Percentiles rank a stretch among this genome's conserved stretches.
Evolutionary conservation across 2,888 invertebrate species (phyloP).

Genomic region (Saturnia japonica): DNA sequence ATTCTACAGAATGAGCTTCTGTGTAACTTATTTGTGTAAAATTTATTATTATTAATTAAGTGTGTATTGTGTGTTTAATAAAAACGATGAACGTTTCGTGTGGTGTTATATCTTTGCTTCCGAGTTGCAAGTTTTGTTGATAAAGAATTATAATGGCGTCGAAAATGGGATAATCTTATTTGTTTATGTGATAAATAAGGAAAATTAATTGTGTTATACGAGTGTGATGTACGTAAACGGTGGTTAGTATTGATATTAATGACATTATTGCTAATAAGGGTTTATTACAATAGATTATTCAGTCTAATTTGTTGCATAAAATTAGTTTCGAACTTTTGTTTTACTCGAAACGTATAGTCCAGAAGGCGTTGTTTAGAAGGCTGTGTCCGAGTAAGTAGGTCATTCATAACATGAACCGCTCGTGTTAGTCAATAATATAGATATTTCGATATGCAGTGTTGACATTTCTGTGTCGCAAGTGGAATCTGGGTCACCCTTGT

Average conservation of each 20-base stretch:
- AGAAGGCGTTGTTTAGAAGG: not conserved
- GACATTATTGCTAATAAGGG: not conserved
- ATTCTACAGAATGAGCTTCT: conserved; percentile 58
- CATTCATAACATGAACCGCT: conserved; percentile 30
- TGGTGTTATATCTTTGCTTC: conserved; percentile 52
- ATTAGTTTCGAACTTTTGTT: not conserved
- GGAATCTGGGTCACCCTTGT: conserved; percentile 62
- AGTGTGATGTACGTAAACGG: conserved; percentile 50
- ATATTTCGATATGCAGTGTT: conserved; percentile 59
- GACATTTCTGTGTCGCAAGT: conserved; percentile 74
- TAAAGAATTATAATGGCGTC: conserved; percentile 58
- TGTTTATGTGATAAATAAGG: conserved; percentile 58
- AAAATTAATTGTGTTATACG: conserved; percentile 39
- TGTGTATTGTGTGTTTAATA: conserved; percentile 35
- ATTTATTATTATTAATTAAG: conserved; percentile 40
- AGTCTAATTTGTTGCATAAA: not conserved
- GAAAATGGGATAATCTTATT: conserved; percentile 32
- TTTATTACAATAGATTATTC: not conserved
- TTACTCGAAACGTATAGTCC: not conserved
- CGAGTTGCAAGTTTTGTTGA: conserved; percentile 50
- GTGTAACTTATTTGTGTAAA: conserved; percentile 62
- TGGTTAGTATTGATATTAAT: conserved; percentile 17
- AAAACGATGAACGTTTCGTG: conserved; percentile 35
- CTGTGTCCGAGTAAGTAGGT: conserved; percentile 41
- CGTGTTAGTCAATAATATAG: conserved; percentile 58